Evolutionary conservation across 2,888 invertebrate genomes (phyloP).

Genomic region (Tridacna gigas): DNA sequence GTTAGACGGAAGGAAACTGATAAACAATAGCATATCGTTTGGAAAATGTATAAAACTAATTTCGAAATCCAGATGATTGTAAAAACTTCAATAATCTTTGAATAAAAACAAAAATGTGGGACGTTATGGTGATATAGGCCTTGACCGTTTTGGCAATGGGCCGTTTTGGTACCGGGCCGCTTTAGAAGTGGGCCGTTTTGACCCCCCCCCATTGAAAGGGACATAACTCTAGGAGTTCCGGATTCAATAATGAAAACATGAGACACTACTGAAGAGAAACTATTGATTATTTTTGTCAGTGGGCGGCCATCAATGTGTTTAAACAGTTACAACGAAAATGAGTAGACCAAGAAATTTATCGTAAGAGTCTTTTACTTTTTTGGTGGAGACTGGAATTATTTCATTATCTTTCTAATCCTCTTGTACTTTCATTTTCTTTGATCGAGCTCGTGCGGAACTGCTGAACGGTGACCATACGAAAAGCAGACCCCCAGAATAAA

Average conservation of each 20-base stretch:
- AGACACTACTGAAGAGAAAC: constrained; percentile 20
- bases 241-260: constrained; percentile 16
- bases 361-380: constrained; percentile 43
- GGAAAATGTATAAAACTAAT: no score
- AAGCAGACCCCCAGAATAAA: no score
- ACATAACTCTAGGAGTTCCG: neutral
- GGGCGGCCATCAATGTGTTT: constrained; percentile 19
- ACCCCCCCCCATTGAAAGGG: neutral
- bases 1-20: no score
- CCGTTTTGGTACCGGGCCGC: no score
- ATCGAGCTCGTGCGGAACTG: no score
- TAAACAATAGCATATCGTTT: no score
- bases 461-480: no score
- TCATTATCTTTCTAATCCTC: neutral
- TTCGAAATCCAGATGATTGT: no score
- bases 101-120: no score
- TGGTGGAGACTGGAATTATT: neutral
- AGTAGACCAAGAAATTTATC: constrained; percentile 62
- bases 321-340: constrained; percentile 41
- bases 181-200: neutral
- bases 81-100: no score
- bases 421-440: neutral
- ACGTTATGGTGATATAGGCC: no score
- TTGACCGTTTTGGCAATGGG: no score
- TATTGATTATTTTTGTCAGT: constrained; percentile 21